Conservation (phyloP, 2,113 vertebrate species). For the Podilymbus podiceps region DNA sequence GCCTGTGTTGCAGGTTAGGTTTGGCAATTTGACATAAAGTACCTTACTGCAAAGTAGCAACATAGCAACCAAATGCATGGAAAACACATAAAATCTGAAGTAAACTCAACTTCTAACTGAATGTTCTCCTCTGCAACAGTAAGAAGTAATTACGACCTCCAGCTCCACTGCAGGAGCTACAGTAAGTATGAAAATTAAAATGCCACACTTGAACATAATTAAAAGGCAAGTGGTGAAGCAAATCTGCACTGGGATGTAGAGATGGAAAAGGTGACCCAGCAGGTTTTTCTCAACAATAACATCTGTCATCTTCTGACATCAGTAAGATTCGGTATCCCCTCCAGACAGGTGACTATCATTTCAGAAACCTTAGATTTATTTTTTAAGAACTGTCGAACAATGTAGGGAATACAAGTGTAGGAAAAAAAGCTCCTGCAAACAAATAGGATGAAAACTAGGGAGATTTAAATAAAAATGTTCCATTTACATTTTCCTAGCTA, state of each 20-base stretch:
- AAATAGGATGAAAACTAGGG: neutral
- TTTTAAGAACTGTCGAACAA: neutral
- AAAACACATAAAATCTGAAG: neutral
- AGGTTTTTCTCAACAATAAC: neutral
- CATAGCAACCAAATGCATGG: neutral
- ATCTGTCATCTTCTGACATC: neutral
- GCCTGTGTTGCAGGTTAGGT: neutral
- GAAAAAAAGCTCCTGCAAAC: neutral
- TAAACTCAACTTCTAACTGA: neutral
- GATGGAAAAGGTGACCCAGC: neutral
- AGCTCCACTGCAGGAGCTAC: neutral
- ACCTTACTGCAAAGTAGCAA: neutral
- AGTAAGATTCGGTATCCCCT: neutral
- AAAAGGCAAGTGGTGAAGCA: neutral
- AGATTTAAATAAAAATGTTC: neutral
- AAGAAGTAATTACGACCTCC: neutral
- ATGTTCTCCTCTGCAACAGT: neutral
- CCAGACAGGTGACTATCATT: neutral
- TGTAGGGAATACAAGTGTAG: neutral
- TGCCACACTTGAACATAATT: neutral
- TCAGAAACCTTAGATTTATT: neutral
- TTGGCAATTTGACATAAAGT: neutral
- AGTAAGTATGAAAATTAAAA: neutral
- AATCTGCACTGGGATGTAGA: neutral
- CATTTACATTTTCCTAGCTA: neutral